Conservation (phyloP, 53 echinoderm and acorn worm genomes). For the Henricia sp. region DNA sequence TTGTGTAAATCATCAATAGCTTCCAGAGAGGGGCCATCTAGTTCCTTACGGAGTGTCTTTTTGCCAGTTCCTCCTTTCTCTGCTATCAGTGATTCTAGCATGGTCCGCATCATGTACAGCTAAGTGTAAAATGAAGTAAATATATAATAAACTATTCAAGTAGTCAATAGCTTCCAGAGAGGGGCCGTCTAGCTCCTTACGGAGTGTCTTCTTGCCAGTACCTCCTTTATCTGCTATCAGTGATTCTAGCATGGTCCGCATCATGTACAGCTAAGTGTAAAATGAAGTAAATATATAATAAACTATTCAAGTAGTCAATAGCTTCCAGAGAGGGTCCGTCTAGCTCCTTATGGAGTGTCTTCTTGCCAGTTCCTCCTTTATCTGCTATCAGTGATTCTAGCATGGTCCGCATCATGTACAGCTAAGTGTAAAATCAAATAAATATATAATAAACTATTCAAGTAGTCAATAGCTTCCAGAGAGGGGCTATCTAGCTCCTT, state of each 20-base stretch:
- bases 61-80: slow-evolving; percentile 97
- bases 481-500: slow-evolving; percentile 92
- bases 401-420: slow-evolving; percentile 99
- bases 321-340: slow-evolving; percentile 84
- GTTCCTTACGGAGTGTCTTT: slow-evolving; percentile 95
- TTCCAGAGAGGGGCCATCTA: slow-evolving; percentile 86
- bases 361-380: slow-evolving; percentile 95
- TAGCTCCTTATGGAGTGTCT: slow-evolving; percentile 95
- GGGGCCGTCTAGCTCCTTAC: slow-evolving; percentile 92
- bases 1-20: slow-evolving; percentile 96
- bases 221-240: slow-evolving; percentile 94
- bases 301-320: slow-evolving; percentile 75
- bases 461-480: slow-evolving; percentile 87
- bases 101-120: slow-evolving; percentile 98
- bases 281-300: not conserved
- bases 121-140: not conserved
- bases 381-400: slow-evolving; percentile 96
- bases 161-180: slow-evolving; percentile 88
- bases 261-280: slow-evolving; percentile 83
- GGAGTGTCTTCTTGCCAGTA: slow-evolving; percentile 93
- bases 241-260: slow-evolving; percentile 98
- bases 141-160: slow-evolving; percentile 31
- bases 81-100: slow-evolving; percentile 96
- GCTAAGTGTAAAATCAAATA: slow-evolving; percentile 23
- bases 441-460: slow-evolving; percentile 1